A percentile compares a stretch with the other conserved stretches of the same genome.
phyloP scores from a whole-genome alignment of 1,140 invertebrate species.

The Pinna nobilis region DNA sequence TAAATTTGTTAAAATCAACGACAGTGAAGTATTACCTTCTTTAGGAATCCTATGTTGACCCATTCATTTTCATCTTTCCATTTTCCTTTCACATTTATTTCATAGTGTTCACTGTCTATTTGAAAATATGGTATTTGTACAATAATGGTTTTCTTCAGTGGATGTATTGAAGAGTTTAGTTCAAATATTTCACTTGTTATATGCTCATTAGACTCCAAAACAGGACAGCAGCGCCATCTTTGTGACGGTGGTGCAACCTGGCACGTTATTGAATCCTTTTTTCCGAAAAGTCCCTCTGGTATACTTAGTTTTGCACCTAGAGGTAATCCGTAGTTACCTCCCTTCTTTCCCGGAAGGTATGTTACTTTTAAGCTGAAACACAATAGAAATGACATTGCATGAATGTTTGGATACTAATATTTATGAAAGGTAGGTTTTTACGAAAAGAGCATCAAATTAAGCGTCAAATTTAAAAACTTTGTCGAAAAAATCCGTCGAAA shows the following conservation, averaged over 20 bases:
- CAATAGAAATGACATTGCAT: not conserved
- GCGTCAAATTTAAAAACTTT: not conserved
- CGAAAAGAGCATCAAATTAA: not conserved
- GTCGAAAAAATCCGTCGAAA: not conserved
- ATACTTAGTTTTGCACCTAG: slow-evolving; percentile 59
- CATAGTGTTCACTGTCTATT: slow-evolving; percentile 50
- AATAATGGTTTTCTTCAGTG: slow-evolving; percentile 56
- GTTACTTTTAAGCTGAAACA: slow-evolving; percentile 54
- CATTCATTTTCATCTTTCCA: slow-evolving; percentile 63
- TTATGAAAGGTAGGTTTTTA: not conserved
- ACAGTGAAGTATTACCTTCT: slow-evolving; percentile 57
- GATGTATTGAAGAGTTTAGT: slow-evolving; percentile 46
- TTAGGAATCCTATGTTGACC: slow-evolving; percentile 62
- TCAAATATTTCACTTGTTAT: slow-evolving; percentile 62
- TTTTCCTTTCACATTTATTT: slow-evolving; percentile 65
- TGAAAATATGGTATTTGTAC: slow-evolving; percentile 60
- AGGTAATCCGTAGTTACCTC: slow-evolving; percentile 61
- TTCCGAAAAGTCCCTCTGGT: slow-evolving; percentile 57
- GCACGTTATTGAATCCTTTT: slow-evolving; percentile 62
- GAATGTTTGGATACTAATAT: not conserved
- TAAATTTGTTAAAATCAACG: too few relatives aligned
- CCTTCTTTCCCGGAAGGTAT: slow-evolving; percentile 59
- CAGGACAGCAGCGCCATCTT: slow-evolving; percentile 55
- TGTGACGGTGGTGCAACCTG: slow-evolving; percentile 58
- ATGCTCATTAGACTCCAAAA: slow-evolving; percentile 52